Evolutionary conservation across 2,888 invertebrate species (phyloP), one percentile per base, ranked within the genome.

Genomic region (Tupiocoris notatus): DNA sequence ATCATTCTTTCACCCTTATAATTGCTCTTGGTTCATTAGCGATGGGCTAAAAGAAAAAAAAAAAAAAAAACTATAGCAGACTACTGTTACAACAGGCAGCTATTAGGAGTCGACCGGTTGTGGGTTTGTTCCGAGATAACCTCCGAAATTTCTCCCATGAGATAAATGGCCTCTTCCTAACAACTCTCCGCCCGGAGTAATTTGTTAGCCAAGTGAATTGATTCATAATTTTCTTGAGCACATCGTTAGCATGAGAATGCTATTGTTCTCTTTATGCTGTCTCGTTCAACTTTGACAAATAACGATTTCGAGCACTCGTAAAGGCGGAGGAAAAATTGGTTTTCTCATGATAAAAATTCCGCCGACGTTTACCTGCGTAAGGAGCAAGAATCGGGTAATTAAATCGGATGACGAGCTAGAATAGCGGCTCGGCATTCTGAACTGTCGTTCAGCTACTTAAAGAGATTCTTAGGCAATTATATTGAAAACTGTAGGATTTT

Each of bases 211-310:
- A 22, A 57, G 21, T 17, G n/a, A 58, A 68, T 68, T 68, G 58
- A 68, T 68, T 68, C 68, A 68, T 68, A 68, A 68, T 58, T 68
- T 22, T 57, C 23, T 12, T n/a, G 23, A 1, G 68, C 68, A 21
- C 68, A 56, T 68, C 68, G 68, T 68, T 68, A 68, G 57, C 68
- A 57, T 68, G 68, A 57, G 68, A 68, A 68, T 57, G 23, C 68
- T 68, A 22, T 57, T 68, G 68, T 57, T 68, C 23, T 9, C 18
- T 12, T 63, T 16, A 20, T 21, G 18, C 39, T 20, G 17, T 68
- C 58, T 68, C 57, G 58, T 68, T 68, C 57, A 68, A 58, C 21
- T 68, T 57, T 68, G 68, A 68, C 68, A 68, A 68, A 68, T 68
- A 68, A 56, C 2, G 20, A 21, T 61, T 57, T 1, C 57, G 57